Conservation (phyloP, 1,140 invertebrate species). For the Dreissena rostriformis region DNA sequence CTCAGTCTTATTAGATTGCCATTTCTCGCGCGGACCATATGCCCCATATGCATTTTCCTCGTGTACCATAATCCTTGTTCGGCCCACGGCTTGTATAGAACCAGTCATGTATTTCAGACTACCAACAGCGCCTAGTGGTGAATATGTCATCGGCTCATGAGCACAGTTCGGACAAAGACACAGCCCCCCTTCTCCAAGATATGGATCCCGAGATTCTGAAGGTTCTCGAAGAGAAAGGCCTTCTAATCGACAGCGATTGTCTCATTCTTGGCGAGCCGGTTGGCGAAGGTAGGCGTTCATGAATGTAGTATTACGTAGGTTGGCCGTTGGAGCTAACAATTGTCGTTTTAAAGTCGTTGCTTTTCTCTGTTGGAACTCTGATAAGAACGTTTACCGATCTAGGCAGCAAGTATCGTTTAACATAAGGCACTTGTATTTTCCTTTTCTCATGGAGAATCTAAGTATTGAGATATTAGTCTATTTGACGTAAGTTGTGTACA, state of each 20-base stretch:
- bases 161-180: slow-evolving; percentile 13
- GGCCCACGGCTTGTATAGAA: background rate
- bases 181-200: background rate
- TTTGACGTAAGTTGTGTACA: no score
- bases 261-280: slow-evolving; percentile 33
- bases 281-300: slow-evolving; percentile 29
- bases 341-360: background rate
- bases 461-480: no score
- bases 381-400: background rate
- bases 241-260: slow-evolving; percentile 10
- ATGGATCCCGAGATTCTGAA: slow-evolving; percentile 17
- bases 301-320: no score
- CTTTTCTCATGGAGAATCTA: no score
- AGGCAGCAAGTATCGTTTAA: no score
- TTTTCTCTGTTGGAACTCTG: background rate
- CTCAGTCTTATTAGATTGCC: no score
- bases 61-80: no score
- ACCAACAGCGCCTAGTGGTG: background rate
- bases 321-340: background rate
- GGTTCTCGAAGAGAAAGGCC: slow-evolving; percentile 8
- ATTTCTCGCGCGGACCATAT: no score
- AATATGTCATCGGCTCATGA: background rate
- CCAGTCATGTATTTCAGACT: slow-evolving; percentile 20
- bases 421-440: no score
- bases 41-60: no score